These are phyloP conservation scores for Tetropium fuscum DNA, from an alignment of 2,888 invertebrate genomes.

Conservation along the genomic window DNA sequence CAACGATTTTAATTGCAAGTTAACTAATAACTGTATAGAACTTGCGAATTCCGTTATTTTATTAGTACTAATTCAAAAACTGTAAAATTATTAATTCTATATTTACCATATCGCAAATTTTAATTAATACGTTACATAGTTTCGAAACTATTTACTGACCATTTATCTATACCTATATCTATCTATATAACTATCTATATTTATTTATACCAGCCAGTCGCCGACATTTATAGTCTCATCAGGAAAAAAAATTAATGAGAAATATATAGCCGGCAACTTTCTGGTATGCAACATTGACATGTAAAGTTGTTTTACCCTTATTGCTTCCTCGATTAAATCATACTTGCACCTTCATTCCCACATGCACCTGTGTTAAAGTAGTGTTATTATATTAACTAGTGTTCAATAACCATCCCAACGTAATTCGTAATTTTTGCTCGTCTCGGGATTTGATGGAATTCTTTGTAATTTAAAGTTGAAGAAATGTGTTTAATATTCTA, in stretches of 20 bases:
- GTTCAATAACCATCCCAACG: conserved; percentile 46
- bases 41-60: no score
- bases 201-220: conserved; percentile 6
- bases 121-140: no score
- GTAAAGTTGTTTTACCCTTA: conserved; percentile 44
- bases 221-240: conserved; percentile 27
- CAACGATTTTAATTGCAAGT: no score
- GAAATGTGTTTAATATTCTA: conserved; percentile 13
- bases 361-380: conserved; percentile 48
- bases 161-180: no score
- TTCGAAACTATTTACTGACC: no score
- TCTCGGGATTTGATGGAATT: conserved; percentile 50
- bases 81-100: no score
- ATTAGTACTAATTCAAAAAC: no score
- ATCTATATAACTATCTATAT: no score
- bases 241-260: conserved; percentile 24
- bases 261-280: conserved; percentile 34
- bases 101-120: no score
- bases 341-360: conserved; percentile 45
- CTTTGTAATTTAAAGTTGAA: conserved; percentile 43
- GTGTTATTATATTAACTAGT: conserved; percentile 48
- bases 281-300: conserved; percentile 35
- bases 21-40: no score
- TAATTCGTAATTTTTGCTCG: conserved; percentile 47
- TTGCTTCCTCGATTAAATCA: conserved; percentile 43